Base-by-base conservation (phyloP, 2,888 invertebrate species). In the Listrodromus nycthemerus region DNA sequence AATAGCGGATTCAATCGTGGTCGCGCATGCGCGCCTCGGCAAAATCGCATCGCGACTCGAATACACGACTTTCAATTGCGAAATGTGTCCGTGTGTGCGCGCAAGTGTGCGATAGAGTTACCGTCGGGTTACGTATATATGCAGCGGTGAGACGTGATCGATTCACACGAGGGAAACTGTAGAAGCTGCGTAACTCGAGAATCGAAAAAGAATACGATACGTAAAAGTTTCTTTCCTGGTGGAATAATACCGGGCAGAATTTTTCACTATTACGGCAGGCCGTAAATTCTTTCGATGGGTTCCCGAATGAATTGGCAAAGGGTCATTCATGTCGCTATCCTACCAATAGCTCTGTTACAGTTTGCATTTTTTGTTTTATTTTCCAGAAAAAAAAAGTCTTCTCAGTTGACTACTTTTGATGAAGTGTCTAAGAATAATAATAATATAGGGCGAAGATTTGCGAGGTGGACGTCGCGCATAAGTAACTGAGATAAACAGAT, bases 101-200 rank as follows among this genome's bases (percentile, higher is more conserved):
- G 16, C 27, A 27, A 30, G 16, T 13, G n/a, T 58, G 16, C 58
- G 30, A 27, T 24, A 27, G 27, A 58, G 58, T 58, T 58, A 58
- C 13, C 41, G 13, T 13, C 13, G 41, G 10, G 13, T 41, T 13
- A 13, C 13, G 41, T 30, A n/a, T 58, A 16, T 41, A 16, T 13
- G 33, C 50, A 33, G 50, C 65, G 65, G 65, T 65, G 63, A 65
- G 63, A 75, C 33, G 65, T 75, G 65, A 75, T 75, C 74, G 74
- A 75, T 75, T 75, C 65, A 75, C 65, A 63, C 48, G 65, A 65
- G 21, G 65, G 37, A 75, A 75, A 65, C 52, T 33, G 21, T 48
- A 58, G 58, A 30, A 13, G 58, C 58, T 30, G 30, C 58, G 58
- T 55, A n/a, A 27, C 58, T 27, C 58, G 7, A 13, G 16, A 27